Conservation (phyloP, 2,888 invertebrate genomes). For the Pammene aurita region DNA sequence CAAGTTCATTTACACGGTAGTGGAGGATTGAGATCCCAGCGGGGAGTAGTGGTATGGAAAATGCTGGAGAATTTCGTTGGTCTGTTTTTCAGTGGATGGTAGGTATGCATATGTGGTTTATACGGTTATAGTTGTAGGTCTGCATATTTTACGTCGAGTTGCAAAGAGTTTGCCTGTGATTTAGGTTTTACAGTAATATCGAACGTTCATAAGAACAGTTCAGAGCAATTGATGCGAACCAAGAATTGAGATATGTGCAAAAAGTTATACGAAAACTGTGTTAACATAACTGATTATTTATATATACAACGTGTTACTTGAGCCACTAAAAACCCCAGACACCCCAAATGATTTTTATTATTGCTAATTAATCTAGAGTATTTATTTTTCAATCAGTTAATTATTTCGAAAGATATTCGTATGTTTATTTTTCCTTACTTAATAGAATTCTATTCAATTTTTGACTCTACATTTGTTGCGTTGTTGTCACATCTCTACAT, state of each 20-base stretch:
- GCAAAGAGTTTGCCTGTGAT: constrained; percentile 5
- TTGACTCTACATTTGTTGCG: too few relatives aligned
- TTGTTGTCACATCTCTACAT: too few relatives aligned
- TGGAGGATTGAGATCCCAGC: constrained; percentile 57
- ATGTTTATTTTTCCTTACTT: too few relatives aligned
- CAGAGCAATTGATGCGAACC: not conserved
- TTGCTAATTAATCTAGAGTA: too few relatives aligned
- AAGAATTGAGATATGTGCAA: not conserved
- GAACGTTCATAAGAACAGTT: not conserved
- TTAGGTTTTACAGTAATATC: constrained; percentile 12
- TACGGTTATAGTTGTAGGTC: constrained; percentile 13
- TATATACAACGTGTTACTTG: too few relatives aligned
- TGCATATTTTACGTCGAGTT: constrained; percentile 31
- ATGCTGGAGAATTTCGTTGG: constrained; percentile 46
- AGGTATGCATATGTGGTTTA: constrained; percentile 29
- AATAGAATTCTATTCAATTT: too few relatives aligned
- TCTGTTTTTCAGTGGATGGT: constrained; percentile 34
- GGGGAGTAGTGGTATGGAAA: constrained; percentile 59
- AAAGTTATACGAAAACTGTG: too few relatives aligned
- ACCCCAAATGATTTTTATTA: too few relatives aligned
- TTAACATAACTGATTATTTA: too few relatives aligned
- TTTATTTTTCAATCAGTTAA: too few relatives aligned
- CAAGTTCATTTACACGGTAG: constrained; percentile 65
- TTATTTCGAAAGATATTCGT: too few relatives aligned
- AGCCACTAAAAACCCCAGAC: too few relatives aligned